phyloP scores from a whole-genome alignment of 2,797 vertebrate species.

The Vespertilio murinus region DNA sequence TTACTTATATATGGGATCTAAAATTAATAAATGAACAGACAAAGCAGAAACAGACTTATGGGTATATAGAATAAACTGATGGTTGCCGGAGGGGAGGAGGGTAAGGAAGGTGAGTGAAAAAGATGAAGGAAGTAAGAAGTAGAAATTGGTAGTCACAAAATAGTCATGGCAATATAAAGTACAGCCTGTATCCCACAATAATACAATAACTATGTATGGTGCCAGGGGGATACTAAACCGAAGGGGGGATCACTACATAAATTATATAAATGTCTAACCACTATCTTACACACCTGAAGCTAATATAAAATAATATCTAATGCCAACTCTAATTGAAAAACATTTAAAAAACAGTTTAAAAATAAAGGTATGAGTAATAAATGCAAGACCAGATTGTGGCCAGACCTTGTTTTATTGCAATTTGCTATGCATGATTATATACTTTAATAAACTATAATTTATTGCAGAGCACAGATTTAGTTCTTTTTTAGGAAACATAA shows the following conservation, averaged over 20 bases:
- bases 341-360: not conserved
- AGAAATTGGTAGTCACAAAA: not conserved
- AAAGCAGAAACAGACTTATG: not conserved
- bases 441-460: not conserved
- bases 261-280: not conserved
- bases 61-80: not conserved
- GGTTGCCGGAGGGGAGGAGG: not conserved
- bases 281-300: not conserved
- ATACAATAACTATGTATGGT: not conserved
- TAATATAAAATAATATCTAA: not conserved
- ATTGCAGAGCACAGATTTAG: not conserved
- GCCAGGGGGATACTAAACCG: no score
- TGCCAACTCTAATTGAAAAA: not conserved
- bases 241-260: not conserved
- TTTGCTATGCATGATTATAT: not conserved
- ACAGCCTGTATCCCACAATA: not conserved
- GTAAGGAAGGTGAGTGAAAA: not conserved
- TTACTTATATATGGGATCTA: not conserved
- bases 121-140: not conserved
- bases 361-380: conserved; percentile 22
- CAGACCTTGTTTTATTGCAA: not conserved
- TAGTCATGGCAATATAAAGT: not conserved
- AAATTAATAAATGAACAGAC: not conserved
- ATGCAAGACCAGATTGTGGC: not conserved
- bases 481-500: not conserved